These are phyloP conservation scores for Acleris laterana DNA, from an alignment of 2,888 invertebrate genomes.

Conservation along the genomic window DNA sequence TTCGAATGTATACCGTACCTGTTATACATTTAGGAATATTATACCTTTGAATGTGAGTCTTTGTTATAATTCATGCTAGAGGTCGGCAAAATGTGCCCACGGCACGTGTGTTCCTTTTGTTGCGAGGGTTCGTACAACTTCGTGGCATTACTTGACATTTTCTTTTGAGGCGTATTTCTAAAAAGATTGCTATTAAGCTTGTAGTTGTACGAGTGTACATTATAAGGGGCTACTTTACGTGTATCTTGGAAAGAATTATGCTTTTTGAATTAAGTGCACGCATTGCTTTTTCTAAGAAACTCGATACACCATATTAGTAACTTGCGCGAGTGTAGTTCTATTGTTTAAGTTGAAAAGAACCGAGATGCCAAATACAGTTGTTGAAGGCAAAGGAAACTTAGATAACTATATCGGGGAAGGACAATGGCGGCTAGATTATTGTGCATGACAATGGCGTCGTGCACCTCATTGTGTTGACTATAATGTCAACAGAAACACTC, in stretches of 20 bases:
- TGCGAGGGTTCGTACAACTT: slow-evolving; percentile 49
- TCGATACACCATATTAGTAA: not conserved
- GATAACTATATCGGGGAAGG: slow-evolving; percentile 28
- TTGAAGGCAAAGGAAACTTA: slow-evolving; percentile 6
- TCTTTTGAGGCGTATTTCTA: slow-evolving; percentile 48
- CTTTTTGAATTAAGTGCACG: slow-evolving; percentile 15
- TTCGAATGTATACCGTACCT: slow-evolving; percentile 46
- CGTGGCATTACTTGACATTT: slow-evolving; percentile 55
- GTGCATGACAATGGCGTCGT: slow-evolving; percentile 23
- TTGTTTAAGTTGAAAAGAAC: not conserved
- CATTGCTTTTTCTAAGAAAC: not conserved
- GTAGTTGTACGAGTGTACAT: not conserved
- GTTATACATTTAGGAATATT: slow-evolving; percentile 45
- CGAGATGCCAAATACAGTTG: slow-evolving; percentile 23
- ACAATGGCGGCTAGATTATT: slow-evolving; percentile 33
- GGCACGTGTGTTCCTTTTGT: slow-evolving; percentile 69
- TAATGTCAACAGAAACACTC: slow-evolving; percentile 19
- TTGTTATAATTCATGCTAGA: slow-evolving; percentile 55
- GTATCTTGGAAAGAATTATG: slow-evolving; percentile 9
- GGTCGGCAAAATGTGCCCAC: slow-evolving; percentile 51
- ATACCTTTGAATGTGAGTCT: slow-evolving; percentile 44
- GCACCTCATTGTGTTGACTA: slow-evolving; percentile 19
- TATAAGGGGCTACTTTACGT: slow-evolving; percentile 18
- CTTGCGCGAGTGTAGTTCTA: not conserved
- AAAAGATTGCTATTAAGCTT: slow-evolving; percentile 29